Percentiles rank a stretch among this genome's conserved stretches.
phyloP scores from a whole-genome alignment of 2,888 invertebrate genomes.

The Drosophila aldrichi region DNA sequence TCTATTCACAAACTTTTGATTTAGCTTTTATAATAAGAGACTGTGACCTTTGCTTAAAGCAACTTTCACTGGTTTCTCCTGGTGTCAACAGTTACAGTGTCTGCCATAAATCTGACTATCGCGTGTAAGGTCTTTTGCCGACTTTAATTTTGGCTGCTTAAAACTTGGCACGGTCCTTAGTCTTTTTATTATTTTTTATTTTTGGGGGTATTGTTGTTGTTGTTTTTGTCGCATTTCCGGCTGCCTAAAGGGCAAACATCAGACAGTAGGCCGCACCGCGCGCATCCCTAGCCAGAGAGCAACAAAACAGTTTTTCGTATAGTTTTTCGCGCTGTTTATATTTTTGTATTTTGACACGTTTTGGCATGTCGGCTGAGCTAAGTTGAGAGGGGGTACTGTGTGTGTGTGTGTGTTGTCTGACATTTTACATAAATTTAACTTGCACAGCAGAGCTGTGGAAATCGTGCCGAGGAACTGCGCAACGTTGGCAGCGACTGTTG shows the following conservation, averaged over 20 bases:
- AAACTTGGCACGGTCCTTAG: slow-evolving; percentile 25
- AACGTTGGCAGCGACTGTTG: slow-evolving; percentile 38
- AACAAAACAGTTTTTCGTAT: slow-evolving; percentile 48
- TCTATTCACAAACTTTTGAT: background rate
- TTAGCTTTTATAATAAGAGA: background rate
- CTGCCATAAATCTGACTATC: slow-evolving; percentile 24
- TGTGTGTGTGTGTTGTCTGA: slow-evolving; percentile 42
- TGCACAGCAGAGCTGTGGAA: slow-evolving; percentile 58
- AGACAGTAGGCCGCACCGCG: slow-evolving; percentile 15
- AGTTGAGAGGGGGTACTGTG: background rate
- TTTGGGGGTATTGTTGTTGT: slow-evolving; percentile 2
- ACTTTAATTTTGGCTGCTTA: slow-evolving; percentile 37
- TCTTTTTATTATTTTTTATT: background rate
- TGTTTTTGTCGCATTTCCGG: slow-evolving; percentile 45
- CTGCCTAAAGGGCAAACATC: slow-evolving; percentile 52
- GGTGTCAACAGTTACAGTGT: slow-evolving; percentile 10
- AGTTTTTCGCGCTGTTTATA: slow-evolving; percentile 74
- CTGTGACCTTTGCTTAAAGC: background rate
- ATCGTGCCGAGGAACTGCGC: slow-evolving; percentile 64
- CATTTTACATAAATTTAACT: slow-evolving; percentile 79
- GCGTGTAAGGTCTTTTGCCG: slow-evolving; percentile 17
- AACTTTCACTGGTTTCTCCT: slow-evolving; percentile 26
- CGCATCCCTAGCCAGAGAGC: slow-evolving; percentile 20
- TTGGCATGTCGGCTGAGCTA: slow-evolving; percentile 64
- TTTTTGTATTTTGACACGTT: slow-evolving; percentile 80